A percentile compares a stretch with the other conserved stretches of the same genome.
Conservation (phyloP, 2,888 invertebrate species). For the Acanthoscelides obtectus region DNA sequence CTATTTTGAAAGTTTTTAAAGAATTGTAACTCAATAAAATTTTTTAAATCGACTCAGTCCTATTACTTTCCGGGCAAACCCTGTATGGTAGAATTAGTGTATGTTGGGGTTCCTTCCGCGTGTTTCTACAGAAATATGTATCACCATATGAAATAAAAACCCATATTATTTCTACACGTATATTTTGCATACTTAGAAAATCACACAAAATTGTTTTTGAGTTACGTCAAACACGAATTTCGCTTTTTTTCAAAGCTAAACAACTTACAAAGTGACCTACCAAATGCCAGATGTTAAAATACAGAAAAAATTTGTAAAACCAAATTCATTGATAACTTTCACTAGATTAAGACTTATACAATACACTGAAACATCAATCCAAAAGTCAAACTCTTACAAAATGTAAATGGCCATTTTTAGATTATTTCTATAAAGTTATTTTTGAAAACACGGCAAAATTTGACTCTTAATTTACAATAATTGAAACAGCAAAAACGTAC, state of each 20-base stretch:
- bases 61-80: no score
- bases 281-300: neutral
- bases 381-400: neutral
- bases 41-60: no score
- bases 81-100: no score
- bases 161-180: neutral
- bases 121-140: no score
- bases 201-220: neutral
- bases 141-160: neutral
- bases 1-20: no score
- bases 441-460: neutral
- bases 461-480: neutral
- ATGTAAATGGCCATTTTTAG: neutral
- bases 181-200: neutral
- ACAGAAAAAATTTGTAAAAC: neutral
- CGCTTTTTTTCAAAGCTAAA: neutral
- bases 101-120: no score
- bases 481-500: neutral
- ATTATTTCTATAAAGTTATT: neutral
- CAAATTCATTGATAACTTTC: neutral
- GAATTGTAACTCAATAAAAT: no score
- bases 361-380: neutral
- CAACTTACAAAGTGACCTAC: neutral
- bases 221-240: neutral
- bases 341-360: neutral